Evolutionary conservation across 2,797 vertebrate genomes (phyloP).

Genomic region (Pelodytes ibericus): DNA sequence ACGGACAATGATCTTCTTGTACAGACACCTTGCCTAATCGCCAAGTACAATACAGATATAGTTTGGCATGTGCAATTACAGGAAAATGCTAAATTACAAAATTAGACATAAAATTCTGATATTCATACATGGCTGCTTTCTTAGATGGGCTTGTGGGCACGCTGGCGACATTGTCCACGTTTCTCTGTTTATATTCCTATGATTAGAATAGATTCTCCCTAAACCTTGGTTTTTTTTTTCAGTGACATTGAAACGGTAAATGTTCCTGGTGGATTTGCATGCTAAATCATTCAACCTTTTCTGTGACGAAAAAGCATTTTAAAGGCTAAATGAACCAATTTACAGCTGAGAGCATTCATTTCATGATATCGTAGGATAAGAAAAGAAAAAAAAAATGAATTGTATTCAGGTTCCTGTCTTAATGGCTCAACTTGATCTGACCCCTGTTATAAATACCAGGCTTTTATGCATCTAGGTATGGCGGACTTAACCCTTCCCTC

Average conservation of each 20-base stretch:
- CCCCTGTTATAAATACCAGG: background rate
- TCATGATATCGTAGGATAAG: background rate
- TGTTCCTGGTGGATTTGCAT: background rate
- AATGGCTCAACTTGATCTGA: background rate
- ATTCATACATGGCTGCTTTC: no score
- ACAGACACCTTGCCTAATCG: no score
- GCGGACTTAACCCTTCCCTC: background rate
- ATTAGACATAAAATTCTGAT: no score
- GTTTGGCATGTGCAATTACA: no score
- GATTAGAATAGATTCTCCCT: background rate
- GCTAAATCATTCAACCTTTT: slow-evolving; percentile 3
- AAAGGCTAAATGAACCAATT: slow-evolving; percentile 6
- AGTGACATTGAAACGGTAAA: slow-evolving; percentile 4
- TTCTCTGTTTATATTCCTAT: background rate
- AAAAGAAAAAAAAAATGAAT: background rate
- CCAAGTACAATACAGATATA: no score
- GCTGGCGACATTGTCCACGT: no score
- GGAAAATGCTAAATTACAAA: no score
- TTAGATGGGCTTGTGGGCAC: no score
- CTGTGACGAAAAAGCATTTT: background rate
- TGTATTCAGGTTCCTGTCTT: background rate
- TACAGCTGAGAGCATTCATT: background rate
- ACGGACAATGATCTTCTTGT: no score
- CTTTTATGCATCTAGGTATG: background rate
- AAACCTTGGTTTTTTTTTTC: background rate